These are phyloP conservation scores for Phacellophora camtschatica DNA, from an alignment of 30 jellyfish, hydroid and myxozoan genomes.

Conservation along the genomic window DNA sequence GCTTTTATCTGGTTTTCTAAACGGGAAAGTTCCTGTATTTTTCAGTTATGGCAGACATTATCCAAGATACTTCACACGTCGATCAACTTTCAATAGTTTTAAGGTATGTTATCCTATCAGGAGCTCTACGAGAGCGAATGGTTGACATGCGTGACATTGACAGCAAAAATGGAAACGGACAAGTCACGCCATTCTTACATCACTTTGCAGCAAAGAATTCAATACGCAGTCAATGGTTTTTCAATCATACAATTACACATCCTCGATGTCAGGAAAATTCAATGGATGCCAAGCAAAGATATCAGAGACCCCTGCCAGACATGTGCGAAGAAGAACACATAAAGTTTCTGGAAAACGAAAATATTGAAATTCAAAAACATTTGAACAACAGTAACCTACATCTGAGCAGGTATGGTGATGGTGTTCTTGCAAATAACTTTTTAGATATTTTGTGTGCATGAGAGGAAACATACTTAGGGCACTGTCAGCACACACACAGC, in stretches of 20 bases:
- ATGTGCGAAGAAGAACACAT: neutral
- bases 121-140: slow-evolving; percentile 15
- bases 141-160: slow-evolving; percentile 33
- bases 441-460: neutral
- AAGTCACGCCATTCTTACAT: slow-evolving; percentile 42
- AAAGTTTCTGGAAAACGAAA: neutral
- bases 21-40: slow-evolving; percentile 20
- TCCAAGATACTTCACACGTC: slow-evolving; percentile 46
- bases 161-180: slow-evolving; percentile 28
- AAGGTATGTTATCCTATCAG: slow-evolving; percentile 17
- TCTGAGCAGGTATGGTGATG: slow-evolving; percentile 15
- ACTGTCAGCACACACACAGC: neutral
- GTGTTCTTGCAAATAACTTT: neutral
- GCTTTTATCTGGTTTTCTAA: slow-evolving; percentile 35
- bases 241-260: slow-evolving; percentile 44
- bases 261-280: slow-evolving; percentile 38
- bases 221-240: slow-evolving; percentile 53
- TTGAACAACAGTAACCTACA: slow-evolving; percentile 7
- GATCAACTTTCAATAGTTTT: slow-evolving; percentile 55
- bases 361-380: neutral
- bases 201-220: slow-evolving; percentile 55
- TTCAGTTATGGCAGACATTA: slow-evolving; percentile 52
- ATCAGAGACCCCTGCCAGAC: slow-evolving; percentile 32
- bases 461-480: neutral
- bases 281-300: slow-evolving; percentile 63